A percentile compares a stretch with the other conserved stretches of the same genome.
Evolutionary conservation across 2,888 invertebrate genomes (phyloP).

Genomic region (Micoletzkya japonica): DNA sequence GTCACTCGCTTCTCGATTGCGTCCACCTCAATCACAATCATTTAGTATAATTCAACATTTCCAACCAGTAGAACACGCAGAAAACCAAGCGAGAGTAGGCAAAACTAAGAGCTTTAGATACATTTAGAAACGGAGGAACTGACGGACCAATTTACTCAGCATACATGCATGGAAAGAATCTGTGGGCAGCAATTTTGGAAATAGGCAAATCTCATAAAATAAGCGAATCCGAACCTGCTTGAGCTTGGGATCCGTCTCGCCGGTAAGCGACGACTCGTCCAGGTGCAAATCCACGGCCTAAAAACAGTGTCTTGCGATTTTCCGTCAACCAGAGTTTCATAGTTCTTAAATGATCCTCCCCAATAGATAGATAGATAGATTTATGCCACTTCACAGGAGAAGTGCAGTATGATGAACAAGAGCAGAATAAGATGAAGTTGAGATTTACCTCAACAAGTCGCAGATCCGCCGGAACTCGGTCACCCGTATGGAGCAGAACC

Average conservation of each 20-base stretch:
- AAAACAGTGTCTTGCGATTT: background rate
- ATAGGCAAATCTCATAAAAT: background rate
- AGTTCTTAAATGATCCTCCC: no score
- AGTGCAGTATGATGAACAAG: background rate
- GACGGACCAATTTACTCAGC: no score
- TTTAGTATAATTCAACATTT: no score
- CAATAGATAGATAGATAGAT: no score
- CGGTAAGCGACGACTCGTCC: constrained; percentile 97
- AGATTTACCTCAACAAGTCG: constrained; percentile 78
- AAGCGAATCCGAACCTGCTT: constrained; percentile 58
- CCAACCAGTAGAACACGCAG: no score
- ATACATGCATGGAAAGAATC: no score
- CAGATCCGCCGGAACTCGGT: constrained; percentile 93
- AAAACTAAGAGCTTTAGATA: no score
- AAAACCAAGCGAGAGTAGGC: no score
- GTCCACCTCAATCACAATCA: no score
- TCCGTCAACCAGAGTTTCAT: background rate
- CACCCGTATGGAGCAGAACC: constrained; percentile 87
- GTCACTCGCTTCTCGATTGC: no score
- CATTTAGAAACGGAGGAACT: no score
- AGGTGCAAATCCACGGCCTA: constrained; percentile 84
- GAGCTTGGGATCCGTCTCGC: constrained; percentile 90
- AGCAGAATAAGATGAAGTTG: background rate
- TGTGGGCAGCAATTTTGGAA: no score
- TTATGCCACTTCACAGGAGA: background rate